Conservation (phyloP, 2,888 invertebrate genomes). For the Polydrusus cervinus region DNA sequence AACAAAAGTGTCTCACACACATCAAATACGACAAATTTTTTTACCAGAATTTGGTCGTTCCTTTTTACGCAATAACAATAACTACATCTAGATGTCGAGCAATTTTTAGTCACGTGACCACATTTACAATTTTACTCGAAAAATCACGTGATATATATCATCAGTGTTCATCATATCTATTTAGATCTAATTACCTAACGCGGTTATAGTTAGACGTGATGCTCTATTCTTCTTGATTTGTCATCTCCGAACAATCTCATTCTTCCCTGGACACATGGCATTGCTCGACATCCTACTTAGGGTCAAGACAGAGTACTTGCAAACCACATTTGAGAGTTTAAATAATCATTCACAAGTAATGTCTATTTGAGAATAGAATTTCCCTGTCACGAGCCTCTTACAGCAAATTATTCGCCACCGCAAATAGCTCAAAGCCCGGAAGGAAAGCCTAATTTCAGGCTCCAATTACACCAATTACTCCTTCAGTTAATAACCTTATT, state of each 20-base stretch:
- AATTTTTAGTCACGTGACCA: too few relatives aligned
- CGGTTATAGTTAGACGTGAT: too few relatives aligned
- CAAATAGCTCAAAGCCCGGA: constrained; percentile 47
- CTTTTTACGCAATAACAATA: too few relatives aligned
- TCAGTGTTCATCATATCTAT: too few relatives aligned
- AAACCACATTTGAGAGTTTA: background rate
- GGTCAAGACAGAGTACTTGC: background rate
- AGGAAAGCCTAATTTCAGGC: constrained; percentile 43
- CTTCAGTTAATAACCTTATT: constrained; percentile 46
- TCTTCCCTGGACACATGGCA: background rate
- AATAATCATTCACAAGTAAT: constrained; percentile 7
- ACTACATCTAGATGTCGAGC: too few relatives aligned
- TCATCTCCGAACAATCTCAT: background rate
- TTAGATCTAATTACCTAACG: too few relatives aligned
- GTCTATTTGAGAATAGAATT: constrained; percentile 31
- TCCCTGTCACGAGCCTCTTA: constrained; percentile 33
- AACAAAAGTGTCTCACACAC: too few relatives aligned
- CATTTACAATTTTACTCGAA: too few relatives aligned
- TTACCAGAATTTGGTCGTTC: too few relatives aligned
- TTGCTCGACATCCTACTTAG: background rate
- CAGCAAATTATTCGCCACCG: constrained; percentile 39
- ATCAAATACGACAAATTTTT: too few relatives aligned
- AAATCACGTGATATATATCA: too few relatives aligned
- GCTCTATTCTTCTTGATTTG: too few relatives aligned
- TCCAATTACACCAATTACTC: constrained; percentile 44